Evolutionary conservation across 1,140 invertebrate genomes (phyloP).

Genomic region (Monochamus saltuarius): DNA sequence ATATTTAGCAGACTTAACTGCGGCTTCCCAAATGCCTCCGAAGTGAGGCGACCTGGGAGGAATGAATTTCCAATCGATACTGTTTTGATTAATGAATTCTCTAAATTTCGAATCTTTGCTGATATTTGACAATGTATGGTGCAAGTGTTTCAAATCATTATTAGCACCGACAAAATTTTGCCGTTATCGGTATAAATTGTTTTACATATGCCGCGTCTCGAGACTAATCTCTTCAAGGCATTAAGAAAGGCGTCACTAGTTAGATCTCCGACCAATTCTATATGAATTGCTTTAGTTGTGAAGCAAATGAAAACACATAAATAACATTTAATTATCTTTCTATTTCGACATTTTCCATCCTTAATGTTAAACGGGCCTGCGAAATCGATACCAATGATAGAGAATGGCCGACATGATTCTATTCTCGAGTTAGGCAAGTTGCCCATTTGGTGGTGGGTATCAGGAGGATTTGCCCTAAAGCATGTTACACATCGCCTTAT

Average conservation of each 20-base stretch:
- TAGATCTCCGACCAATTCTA: conserved; percentile 49
- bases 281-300: conserved; percentile 34
- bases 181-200: not conserved
- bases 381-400: conserved; percentile 32
- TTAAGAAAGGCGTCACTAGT: conserved; percentile 31
- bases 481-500: conserved; percentile 7
- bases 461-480: conserved; percentile 4
- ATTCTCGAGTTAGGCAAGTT: conserved; percentile 13
- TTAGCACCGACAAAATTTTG: conserved; percentile 6
- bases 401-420: conserved; percentile 25
- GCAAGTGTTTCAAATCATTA: not conserved
- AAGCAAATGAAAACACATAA: conserved; percentile 37
- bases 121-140: not conserved
- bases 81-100: not conserved
- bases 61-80: conserved; percentile 18
- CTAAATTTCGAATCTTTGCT: not conserved
- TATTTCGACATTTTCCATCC: conserved; percentile 29
- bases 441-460: conserved; percentile 8
- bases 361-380: conserved; percentile 36
- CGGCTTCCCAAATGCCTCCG: conserved; percentile 17
- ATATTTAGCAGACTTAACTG: conserved; percentile 8
- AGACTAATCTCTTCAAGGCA: conserved; percentile 46
- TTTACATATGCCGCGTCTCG: conserved; percentile 31
- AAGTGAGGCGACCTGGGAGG: conserved; percentile 17
- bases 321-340: conserved; percentile 35